phyloP scores from a whole-genome alignment of 2,888 invertebrate species.

The Brachylomia viminalis region DNA sequence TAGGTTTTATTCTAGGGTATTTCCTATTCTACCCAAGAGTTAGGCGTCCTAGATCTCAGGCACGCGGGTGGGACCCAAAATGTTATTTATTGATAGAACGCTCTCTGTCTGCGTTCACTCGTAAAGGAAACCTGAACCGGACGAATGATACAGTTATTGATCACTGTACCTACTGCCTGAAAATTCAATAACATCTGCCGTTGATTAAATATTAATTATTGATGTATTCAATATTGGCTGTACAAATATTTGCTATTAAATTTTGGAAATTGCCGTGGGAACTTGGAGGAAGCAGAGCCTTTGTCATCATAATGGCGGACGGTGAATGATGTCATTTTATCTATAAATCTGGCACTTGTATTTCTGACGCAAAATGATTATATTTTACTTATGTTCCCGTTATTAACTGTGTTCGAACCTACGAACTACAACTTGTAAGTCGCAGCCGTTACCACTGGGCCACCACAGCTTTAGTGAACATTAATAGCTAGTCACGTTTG shows the following conservation, averaged over 20 bases:
- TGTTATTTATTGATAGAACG: conserved; percentile 63
- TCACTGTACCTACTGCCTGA: conserved; percentile 18
- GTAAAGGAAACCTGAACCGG: conserved; percentile 15
- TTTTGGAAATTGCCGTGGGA: conserved; percentile 46
- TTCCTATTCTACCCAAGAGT: conserved; percentile 47
- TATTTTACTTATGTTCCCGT: not conserved
- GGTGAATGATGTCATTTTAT: conserved; percentile 13
- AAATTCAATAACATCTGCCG: conserved; percentile 49
- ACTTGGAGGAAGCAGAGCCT: conserved; percentile 13
- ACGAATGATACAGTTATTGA: conserved; percentile 38
- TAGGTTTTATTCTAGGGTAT: conserved; percentile 42
- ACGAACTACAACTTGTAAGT: no score
- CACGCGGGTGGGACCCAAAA: conserved; percentile 53
- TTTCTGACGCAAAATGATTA: not conserved
- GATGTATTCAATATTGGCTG: conserved; percentile 49
- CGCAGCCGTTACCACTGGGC: no score
- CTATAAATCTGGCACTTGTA: conserved; percentile 7
- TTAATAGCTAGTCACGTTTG: conserved; percentile 8
- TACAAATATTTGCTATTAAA: conserved; percentile 46
- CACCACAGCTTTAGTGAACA: not conserved
- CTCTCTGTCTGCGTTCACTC: conserved; percentile 27
- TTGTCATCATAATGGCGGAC: conserved; percentile 16
- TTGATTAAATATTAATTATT: conserved; percentile 60
- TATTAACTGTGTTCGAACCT: not conserved
- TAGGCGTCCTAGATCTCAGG: conserved; percentile 52